Base-by-base conservation (phyloP, 2,113 vertebrate species). In the Scortum barcoo region DNA sequence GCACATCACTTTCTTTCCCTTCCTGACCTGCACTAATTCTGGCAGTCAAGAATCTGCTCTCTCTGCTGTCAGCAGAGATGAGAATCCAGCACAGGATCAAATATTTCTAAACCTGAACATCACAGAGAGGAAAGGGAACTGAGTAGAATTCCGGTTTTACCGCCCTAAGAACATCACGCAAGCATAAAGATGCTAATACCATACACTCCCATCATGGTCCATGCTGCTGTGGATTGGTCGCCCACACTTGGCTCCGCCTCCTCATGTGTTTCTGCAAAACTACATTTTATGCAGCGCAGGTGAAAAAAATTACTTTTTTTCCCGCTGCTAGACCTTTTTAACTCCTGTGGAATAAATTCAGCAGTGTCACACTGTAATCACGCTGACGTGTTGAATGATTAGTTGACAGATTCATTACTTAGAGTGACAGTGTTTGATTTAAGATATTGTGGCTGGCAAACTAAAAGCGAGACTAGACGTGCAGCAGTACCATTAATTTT, bases 361-460 rank as follows among this genome's bases (percentile, higher is more conserved):
- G 70, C 65, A 28, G 78, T 72, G 73, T 78, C 77, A 68, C 70
- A 17, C 73, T 56, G 78, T 79, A 88, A 91, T 89, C 87, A 90
- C 38, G 8, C 62, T 42, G 85, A 83, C 69, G 65, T 60, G 86
- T 63, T 88, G 90, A 92, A 81, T 92, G 92, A 92, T 89, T 89
- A 87, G 86, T 85, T 89, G 91, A 91, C 90, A 93, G 82, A 89
- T 93, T 93, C 93, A 93, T 93, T 92, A 91, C 86, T 88, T 81
- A 66, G 84, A 84, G 88, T 90, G 91, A 88, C 86, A 81, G 69
- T 70, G 80, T 81, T 84, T 92, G 92, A 93, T 92, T 91, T 91
- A 92, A 89, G 91, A 91, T 89, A 85, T 62, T 62, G 78, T 53
- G 40, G 77, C 81, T 86, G 84, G 75, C 63, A 75, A 82, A 82